Evolutionary conservation across 2,888 invertebrate species (phyloP).

Genomic region (Heteropelma amictum): DNA sequence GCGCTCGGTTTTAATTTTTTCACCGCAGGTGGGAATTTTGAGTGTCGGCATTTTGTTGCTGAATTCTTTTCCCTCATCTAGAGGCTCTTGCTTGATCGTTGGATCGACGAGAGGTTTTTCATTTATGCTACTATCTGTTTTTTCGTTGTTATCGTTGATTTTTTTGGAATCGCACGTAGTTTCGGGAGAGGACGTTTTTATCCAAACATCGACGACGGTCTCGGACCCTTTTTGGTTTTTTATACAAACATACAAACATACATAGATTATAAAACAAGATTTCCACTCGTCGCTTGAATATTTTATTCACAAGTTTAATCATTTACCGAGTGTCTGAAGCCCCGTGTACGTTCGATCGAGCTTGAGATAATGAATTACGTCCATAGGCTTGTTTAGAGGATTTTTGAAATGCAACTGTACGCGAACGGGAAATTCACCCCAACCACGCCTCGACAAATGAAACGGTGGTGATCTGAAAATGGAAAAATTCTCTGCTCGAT

Average conservation of each 20-base stretch:
- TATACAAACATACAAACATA: not conserved
- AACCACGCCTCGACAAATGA: constrained; percentile 90
- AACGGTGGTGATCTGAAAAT: constrained; percentile 86
- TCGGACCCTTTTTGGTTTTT: constrained; percentile 84
- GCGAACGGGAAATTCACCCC: constrained; percentile 94
- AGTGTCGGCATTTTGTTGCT: not conserved
- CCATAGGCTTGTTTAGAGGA: constrained; percentile 86
- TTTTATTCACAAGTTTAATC: not conserved
- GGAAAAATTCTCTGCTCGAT: not conserved
- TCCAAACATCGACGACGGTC: constrained; percentile 87
- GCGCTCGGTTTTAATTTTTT: constrained; percentile 29
- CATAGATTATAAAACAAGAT: constrained; percentile 1
- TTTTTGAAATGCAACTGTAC: constrained; percentile 89
- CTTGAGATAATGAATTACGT: constrained; percentile 88
- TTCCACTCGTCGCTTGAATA: not conserved
- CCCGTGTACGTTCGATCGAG: constrained; percentile 91
- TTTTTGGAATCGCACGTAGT: not conserved
- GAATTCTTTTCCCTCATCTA: constrained; percentile 5
- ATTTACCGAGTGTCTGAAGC: constrained; percentile 86
- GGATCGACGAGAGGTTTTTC: not conserved
- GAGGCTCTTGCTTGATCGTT: constrained; percentile 35
- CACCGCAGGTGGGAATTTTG: not conserved
- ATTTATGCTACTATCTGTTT: constrained; percentile 3
- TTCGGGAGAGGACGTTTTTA: constrained; percentile 60
- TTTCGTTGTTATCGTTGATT: constrained; percentile 30